phyloP scores from a whole-genome alignment of 1,140 invertebrate genomes.

The Grapholita molesta region DNA sequence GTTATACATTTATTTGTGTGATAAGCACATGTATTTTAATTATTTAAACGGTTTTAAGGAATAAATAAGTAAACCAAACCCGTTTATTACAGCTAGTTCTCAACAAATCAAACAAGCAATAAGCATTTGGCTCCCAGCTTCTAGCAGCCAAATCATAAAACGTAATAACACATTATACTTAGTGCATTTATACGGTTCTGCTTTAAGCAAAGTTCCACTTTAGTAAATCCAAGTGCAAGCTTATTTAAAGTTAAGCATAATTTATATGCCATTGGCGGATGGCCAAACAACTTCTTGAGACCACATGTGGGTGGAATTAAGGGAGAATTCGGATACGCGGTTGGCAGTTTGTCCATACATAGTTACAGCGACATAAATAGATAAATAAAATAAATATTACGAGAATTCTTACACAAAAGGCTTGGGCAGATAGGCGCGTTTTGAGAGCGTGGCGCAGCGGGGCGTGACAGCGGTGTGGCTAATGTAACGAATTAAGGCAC shows the following conservation, averaged over 20 bases:
- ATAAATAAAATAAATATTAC: too few species aligned
- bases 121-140: background rate
- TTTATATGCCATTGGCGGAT: background rate
- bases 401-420: too few species aligned
- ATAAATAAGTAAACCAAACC: too few species aligned
- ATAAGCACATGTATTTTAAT: too few species aligned
- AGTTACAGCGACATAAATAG: too few species aligned
- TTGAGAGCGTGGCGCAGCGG: too few species aligned
- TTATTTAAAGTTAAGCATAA: constrained; percentile 2
- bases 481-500: too few species aligned
- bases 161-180: background rate
- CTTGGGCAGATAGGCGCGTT: too few species aligned
- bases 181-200: background rate
- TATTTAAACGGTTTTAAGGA: too few species aligned
- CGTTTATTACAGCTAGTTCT: background rate
- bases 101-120: background rate
- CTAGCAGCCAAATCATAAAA: background rate
- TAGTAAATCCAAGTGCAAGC: background rate
- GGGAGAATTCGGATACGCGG: background rate
- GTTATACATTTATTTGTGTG: too few species aligned
- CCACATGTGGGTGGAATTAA: background rate
- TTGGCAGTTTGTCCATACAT: background rate
- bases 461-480: too few species aligned
- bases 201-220: background rate
- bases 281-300: background rate